Evolutionary conservation across 2,888 invertebrate species (phyloP).

Genomic region (Adelphocoris suturalis): DNA sequence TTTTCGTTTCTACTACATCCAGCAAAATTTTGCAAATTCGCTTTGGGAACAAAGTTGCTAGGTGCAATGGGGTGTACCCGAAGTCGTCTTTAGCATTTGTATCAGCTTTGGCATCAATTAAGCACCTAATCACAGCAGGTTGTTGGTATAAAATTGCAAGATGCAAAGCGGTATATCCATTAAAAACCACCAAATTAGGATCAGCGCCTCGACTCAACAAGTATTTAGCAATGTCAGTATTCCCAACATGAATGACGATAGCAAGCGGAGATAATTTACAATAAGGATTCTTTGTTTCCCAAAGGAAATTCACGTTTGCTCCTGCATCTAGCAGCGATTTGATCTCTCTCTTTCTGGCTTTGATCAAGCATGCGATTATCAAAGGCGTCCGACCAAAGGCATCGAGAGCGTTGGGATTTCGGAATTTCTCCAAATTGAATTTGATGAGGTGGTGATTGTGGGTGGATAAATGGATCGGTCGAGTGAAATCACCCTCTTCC

Average conservation of each 20-base stretch:
- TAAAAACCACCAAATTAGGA: slow-evolving; percentile 29
- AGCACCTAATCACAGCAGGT: not conserved
- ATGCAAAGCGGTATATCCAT: slow-evolving; percentile 42
- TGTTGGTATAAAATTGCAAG: not conserved
- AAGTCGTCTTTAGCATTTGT: slow-evolving; percentile 8
- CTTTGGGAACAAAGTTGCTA: not conserved
- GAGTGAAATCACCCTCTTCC: slow-evolving; percentile 17
- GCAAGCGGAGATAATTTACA: slow-evolving; percentile 6
- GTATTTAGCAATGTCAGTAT: not conserved
- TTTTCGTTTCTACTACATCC: not conserved
- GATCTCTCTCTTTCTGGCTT: not conserved
- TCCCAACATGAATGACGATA: not conserved
- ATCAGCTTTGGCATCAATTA: slow-evolving; percentile 39
- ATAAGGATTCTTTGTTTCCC: not conserved
- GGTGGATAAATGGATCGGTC: slow-evolving; percentile 13
- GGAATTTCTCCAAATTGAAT: slow-evolving; percentile 38
- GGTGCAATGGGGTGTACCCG: slow-evolving; percentile 37
- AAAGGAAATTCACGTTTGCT: slow-evolving; percentile 16
- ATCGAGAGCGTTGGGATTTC: not conserved
- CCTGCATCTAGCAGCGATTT: slow-evolving; percentile 16
- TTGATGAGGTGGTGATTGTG: slow-evolving; percentile 49
- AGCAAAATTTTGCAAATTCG: slow-evolving; percentile 20
- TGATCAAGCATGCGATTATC: slow-evolving; percentile 18
- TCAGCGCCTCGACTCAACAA: slow-evolving; percentile 10
- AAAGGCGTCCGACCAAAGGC: slow-evolving; percentile 21